A percentile compares a stretch with the other conserved stretches of the same genome.
These are phyloP conservation scores for Sogatella furcifera DNA, from an alignment of 1,140 invertebrate species.

Conservation along the genomic window DNA sequence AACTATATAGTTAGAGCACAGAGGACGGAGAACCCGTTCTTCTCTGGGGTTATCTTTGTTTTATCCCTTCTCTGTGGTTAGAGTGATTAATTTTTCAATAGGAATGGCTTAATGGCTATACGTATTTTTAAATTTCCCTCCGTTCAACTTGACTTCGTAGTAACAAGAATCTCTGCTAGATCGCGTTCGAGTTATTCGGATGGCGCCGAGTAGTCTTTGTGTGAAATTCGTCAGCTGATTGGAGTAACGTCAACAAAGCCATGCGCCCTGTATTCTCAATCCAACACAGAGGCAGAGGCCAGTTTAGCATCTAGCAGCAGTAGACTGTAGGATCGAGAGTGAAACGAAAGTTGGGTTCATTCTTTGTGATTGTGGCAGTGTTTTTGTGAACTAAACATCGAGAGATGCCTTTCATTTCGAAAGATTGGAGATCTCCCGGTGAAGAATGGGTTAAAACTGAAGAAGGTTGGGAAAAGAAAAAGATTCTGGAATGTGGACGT, in stretches of 20 bases:
- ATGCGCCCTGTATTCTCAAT: slow-evolving; percentile 34
- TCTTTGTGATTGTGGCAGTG: slow-evolving; percentile 1
- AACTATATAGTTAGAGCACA: too few relatives aligned
- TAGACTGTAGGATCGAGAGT: too few relatives aligned
- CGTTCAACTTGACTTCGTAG: too few relatives aligned
- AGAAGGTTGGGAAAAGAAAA: slow-evolving; percentile 92
- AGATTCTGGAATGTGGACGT: slow-evolving; percentile 67
- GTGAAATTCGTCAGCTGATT: slow-evolving; percentile 34
- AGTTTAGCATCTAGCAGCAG: neutral
- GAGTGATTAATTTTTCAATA: too few relatives aligned
- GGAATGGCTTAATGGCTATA: too few relatives aligned
- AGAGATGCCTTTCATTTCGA: slow-evolving; percentile 88
- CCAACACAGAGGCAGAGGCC: slow-evolving; percentile 14
- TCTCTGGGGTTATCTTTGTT: too few relatives aligned
- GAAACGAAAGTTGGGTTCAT: neutral
- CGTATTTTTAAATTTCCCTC: too few relatives aligned
- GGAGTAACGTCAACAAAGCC: slow-evolving; percentile 30
- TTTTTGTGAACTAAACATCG: neutral
- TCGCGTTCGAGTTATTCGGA: too few relatives aligned
- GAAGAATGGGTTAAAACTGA: slow-evolving; percentile 97
- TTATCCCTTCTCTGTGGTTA: too few relatives aligned
- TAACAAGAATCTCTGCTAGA: too few relatives aligned
- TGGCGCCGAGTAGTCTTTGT: slow-evolving; percentile 5
- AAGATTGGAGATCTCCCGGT: slow-evolving; percentile 89
- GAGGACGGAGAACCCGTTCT: too few relatives aligned